phyloP scores from a whole-genome alignment of 2,797 vertebrate genomes.

The Psittacula echo region DNA sequence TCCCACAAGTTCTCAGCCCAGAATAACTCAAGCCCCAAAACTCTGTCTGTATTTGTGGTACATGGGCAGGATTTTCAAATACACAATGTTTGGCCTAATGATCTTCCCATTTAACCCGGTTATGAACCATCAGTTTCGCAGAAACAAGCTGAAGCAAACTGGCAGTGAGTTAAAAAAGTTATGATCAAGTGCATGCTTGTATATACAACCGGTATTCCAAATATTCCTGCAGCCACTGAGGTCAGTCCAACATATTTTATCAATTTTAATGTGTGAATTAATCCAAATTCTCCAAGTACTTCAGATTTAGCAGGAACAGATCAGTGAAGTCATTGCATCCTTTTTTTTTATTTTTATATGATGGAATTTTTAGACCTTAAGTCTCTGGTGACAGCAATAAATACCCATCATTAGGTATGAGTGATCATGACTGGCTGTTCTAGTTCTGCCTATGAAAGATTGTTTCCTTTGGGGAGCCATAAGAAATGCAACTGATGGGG shows the following conservation, averaged over 20 bases:
- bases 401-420: conserved; percentile 40
- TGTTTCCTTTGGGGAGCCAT: conserved; percentile 25
- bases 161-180: not conserved
- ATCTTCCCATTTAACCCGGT: not conserved
- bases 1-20: not conserved
- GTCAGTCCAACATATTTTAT: conserved; percentile 7
- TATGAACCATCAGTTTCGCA: not conserved
- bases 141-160: not conserved
- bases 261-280: conserved; percentile 23
- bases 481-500: not conserved
- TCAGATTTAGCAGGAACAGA: not conserved
- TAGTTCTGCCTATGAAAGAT: not conserved
- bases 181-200: not conserved
- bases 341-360: conserved; percentile 9
- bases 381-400: conserved; percentile 52
- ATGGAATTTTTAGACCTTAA: conserved; percentile 31
- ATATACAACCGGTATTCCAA: not conserved
- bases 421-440: conserved; percentile 11
- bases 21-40: not conserved
- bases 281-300: not conserved
- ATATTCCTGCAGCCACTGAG: not conserved
- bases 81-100: fast-evolving
- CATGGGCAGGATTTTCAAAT: not conserved
- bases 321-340: conserved; percentile 13
- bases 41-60: not conserved